Percentiles rank a stretch among this genome's conserved stretches.
phyloP scores from a whole-genome alignment of 2,888 invertebrate genomes.

The Rhogogaster chlorosoma region DNA sequence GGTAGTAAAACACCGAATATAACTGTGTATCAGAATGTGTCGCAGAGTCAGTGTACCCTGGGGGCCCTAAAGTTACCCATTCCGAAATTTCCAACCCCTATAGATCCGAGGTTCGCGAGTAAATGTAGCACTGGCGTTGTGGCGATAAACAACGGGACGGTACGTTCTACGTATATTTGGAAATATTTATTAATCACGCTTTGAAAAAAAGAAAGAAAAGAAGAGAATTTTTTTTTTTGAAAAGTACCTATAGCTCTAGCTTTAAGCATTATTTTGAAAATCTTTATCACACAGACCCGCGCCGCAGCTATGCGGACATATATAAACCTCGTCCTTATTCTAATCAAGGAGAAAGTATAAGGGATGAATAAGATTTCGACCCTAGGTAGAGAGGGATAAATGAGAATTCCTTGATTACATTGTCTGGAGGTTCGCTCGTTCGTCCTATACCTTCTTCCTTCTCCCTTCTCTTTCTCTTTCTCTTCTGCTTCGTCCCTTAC shows the following conservation, averaged over 20 bases:
- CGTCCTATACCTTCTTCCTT: background rate
- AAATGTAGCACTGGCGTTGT: background rate
- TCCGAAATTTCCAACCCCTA: background rate
- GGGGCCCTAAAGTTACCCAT: conserved; percentile 4
- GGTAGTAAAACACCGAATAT: background rate
- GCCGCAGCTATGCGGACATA: background rate
- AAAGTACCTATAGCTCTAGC: too few relatives aligned
- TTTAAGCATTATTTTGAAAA: background rate
- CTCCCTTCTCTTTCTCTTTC: background rate
- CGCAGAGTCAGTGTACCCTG: background rate
- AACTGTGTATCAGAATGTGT: background rate
- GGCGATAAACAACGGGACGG: conserved; percentile 8
- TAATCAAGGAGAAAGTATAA: background rate
- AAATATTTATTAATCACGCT: background rate
- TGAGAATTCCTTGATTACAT: conserved; percentile 36
- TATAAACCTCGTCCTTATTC: background rate
- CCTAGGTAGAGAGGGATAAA: background rate
- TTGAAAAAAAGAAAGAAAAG: too few relatives aligned
- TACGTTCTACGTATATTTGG: background rate
- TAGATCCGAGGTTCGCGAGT: background rate
- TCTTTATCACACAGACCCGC: background rate
- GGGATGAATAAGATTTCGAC: background rate
- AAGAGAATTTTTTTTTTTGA: too few relatives aligned
- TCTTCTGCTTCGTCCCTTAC: background rate
- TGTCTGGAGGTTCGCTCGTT: background rate